Evolutionary conservation across 2,797 vertebrate genomes (phyloP).

Genomic region (Neosilurus mollespiculum): DNA sequence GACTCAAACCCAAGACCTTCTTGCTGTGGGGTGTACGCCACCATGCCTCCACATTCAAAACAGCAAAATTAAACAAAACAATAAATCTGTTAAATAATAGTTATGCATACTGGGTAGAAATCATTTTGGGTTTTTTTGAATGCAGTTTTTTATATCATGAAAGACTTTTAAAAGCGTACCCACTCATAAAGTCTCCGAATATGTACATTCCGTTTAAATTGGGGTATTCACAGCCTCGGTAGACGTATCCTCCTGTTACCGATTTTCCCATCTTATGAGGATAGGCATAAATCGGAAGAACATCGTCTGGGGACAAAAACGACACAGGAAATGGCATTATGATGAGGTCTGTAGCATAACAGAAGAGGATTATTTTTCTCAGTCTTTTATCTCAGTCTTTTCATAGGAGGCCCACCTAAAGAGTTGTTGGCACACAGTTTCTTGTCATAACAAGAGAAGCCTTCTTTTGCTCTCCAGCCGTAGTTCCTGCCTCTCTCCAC

Average conservation of each 20-base stretch:
- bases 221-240: constrained; percentile 90
- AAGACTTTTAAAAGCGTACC: constrained; percentile 73
- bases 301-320: constrained; percentile 76
- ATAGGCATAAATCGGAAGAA: constrained; percentile 91
- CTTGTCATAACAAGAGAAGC: constrained; percentile 93
- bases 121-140: background rate
- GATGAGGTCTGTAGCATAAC: background rate
- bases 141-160: too few relatives aligned
- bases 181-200: constrained; percentile 98
- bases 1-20: too few relatives aligned
- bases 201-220: constrained; percentile 94
- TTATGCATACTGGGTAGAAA: background rate
- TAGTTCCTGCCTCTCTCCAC: constrained; percentile 89
- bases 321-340: background rate
- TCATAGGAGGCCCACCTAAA: constrained; percentile 73
- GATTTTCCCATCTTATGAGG: constrained; percentile 93
- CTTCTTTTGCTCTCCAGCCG: constrained; percentile 93
- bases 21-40: too few relatives aligned
- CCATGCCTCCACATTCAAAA: too few relatives aligned
- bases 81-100: too few relatives aligned
- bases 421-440: constrained; percentile 89
- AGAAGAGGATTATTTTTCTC: too few relatives aligned
- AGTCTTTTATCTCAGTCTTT: background rate
- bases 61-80: too few relatives aligned
- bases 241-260: constrained; percentile 90